Evolutionary conservation across 2,113 vertebrate species (phyloP).

Genomic region (Neodon shergylaensis): DNA sequence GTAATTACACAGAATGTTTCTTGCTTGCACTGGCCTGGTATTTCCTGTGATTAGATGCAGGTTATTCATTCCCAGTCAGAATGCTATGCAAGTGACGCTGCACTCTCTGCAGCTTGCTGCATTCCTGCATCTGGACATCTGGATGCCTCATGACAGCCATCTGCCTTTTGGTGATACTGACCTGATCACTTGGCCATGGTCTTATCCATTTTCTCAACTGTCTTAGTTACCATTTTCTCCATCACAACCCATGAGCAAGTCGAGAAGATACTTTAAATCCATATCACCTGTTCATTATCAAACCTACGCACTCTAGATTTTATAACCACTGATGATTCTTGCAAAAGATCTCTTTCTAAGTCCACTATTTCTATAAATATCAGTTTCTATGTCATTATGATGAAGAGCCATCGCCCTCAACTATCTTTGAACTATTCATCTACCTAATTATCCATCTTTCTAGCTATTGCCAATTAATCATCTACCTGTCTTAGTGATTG

Average conservation of each 20-base stretch:
- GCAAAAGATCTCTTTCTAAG: conserved; percentile 13
- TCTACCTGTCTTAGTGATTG: not conserved
- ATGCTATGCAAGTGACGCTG: not conserved
- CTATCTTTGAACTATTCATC: not conserved
- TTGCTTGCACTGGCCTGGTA: not conserved
- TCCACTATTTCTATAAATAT: not conserved
- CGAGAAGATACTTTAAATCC: not conserved
- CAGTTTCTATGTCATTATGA: not conserved
- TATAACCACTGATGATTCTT: not conserved
- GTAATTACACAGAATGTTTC: not conserved
- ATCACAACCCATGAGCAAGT: not conserved
- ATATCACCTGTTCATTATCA: conserved; percentile 9
- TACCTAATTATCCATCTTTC: not conserved
- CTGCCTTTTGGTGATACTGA: not conserved
- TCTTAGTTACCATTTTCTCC: not conserved
- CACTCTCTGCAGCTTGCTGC: not conserved
- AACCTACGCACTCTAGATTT: not conserved
- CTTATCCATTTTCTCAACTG: not conserved
- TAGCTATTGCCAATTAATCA: not conserved
- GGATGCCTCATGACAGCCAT: not conserved
- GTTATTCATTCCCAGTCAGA: not conserved
- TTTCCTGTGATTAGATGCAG: not conserved
- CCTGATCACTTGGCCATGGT: not conserved
- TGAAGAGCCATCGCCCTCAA: not conserved
- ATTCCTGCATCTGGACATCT: not conserved